Evolutionary conservation across 2,797 vertebrate genomes (phyloP).

Genomic region (Gallirallus australis): DNA sequence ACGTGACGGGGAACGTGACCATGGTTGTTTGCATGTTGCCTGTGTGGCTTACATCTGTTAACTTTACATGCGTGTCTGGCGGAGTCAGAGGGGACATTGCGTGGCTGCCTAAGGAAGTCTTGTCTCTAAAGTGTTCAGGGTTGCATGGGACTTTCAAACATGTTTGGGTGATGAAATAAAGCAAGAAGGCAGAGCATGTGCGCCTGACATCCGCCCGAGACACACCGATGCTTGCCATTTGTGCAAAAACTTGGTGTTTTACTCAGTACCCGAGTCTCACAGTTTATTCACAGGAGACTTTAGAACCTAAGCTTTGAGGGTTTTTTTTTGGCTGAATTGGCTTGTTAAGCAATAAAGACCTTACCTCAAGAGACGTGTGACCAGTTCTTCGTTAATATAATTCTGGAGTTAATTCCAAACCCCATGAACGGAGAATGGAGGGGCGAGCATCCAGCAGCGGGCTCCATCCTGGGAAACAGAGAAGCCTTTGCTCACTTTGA

Average conservation of each 20-base stretch:
- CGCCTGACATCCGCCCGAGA: neutral
- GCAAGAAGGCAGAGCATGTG: neutral
- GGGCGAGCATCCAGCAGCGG: neutral
- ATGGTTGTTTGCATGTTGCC: neutral
- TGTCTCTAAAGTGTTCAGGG: neutral
- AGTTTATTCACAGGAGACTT: neutral
- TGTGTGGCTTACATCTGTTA: neutral
- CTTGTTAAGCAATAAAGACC: neutral
- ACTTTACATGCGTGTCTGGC: neutral
- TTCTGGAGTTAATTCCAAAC: neutral
- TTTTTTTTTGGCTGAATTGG: neutral
- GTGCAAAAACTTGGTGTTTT: neutral
- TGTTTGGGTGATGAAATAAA: neutral
- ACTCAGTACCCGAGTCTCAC: neutral
- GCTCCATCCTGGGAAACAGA: accelerated
- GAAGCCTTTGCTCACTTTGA: neutral
- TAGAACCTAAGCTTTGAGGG: neutral
- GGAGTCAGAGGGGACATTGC: neutral
- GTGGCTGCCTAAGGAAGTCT: neutral
- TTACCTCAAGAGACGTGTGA: neutral
- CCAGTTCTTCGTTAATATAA: neutral
- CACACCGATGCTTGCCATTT: neutral
- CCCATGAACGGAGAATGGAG: neutral
- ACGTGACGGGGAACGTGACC: neutral
- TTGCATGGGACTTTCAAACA: neutral